phyloP scores from a whole-genome alignment of 2,888 invertebrate species.

The Melanargia galathea region DNA sequence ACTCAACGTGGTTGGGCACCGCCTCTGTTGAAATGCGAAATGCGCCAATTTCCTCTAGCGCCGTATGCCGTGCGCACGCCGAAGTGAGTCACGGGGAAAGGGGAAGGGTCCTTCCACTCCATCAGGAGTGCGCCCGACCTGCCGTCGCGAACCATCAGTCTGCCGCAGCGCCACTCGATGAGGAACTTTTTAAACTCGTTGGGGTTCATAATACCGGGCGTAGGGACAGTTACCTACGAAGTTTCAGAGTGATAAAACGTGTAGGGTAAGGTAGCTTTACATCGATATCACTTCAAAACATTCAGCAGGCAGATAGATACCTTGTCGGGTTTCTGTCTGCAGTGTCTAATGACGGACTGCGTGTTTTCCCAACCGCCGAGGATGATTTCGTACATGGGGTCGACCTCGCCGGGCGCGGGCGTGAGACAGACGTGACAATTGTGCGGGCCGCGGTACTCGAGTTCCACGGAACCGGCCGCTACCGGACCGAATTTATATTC shows the following conservation, averaged over 20 bases:
- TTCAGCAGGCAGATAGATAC: too few relatives aligned
- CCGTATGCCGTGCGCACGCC: slow-evolving; percentile 86
- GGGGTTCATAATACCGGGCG: slow-evolving; percentile 81
- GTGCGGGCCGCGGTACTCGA: slow-evolving; percentile 84
- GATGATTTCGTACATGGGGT: slow-evolving; percentile 85
- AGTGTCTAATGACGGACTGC: slow-evolving; percentile 84
- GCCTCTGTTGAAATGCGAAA: slow-evolving; percentile 63
- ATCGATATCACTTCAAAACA: slow-evolving; percentile 46
- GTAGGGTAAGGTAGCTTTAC: slow-evolving; percentile 1
- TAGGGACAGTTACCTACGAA: slow-evolving; percentile 81
- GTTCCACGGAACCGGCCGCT: slow-evolving; percentile 76
- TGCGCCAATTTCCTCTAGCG: slow-evolving; percentile 84
- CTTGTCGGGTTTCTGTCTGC: slow-evolving; percentile 84
- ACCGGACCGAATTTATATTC: slow-evolving; percentile 83
- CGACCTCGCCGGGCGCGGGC: slow-evolving; percentile 77
- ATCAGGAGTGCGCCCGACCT: slow-evolving; percentile 76
- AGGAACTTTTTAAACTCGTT: slow-evolving; percentile 81
- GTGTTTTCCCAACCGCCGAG: slow-evolving; percentile 87
- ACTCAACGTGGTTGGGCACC: slow-evolving; percentile 70
- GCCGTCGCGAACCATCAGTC: slow-evolving; percentile 75
- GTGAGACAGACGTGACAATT: slow-evolving; percentile 85
- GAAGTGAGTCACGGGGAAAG: slow-evolving; percentile 83
- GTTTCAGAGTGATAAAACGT: slow-evolving; percentile 45
- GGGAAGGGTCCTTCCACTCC: slow-evolving; percentile 83
- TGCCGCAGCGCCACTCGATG: slow-evolving; percentile 82